Evolutionary conservation across 2,797 vertebrate species (phyloP), one percentile per base, ranked within the genome.

Genomic region (Lagocephalus sceleratus): DNA sequence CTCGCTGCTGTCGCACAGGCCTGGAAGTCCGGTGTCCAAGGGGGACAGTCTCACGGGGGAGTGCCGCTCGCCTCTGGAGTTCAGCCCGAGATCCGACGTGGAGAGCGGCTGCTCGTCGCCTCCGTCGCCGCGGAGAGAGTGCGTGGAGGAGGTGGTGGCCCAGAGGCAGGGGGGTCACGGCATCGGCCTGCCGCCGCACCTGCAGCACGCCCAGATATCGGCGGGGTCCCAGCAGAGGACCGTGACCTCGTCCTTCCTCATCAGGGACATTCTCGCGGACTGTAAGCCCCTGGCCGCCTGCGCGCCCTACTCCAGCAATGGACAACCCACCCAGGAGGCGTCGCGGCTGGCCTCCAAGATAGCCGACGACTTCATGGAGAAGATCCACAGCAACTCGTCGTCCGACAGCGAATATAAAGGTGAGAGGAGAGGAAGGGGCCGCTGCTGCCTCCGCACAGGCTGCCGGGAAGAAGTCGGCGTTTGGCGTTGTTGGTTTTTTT

Each of bases 381-480:
- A 97, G 82, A 94, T 83, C 76, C 92, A 92, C 87, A 97, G 94
- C 84, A 93, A 92, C 63, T 91, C 93, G 1, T 95, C 95, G 0
- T 98, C 95, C 16, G 96, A 99, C 77, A 95, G 95, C 2, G 95
- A 98, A 76, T 98, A 97, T 46, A 99, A 97, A 98, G 96, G 96
- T 97, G 93, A 89, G 60, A 0, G 14, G 53, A 1, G 8, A 21
- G 47, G 2, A 38, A 11, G 17, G 8, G 7, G 5, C n/a, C n/a
- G 11, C 16, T 39, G 47, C 2, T 41, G 51, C 32, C 25, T 20
- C 43, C 16, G 23, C 1, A 5, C 6, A 16, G 45, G 5, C 21
- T 6, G 2, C 8, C 5, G 19, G 19, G 19, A 6, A 42, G n/a
- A 19, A 42, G 6, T 9, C n/a, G 6, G 16, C 12, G 2, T 14